Evolutionary conservation across 1,140 invertebrate genomes (phyloP), one percentile per base, ranked within the genome.

Genomic region (Brachionus paranguensis): DNA sequence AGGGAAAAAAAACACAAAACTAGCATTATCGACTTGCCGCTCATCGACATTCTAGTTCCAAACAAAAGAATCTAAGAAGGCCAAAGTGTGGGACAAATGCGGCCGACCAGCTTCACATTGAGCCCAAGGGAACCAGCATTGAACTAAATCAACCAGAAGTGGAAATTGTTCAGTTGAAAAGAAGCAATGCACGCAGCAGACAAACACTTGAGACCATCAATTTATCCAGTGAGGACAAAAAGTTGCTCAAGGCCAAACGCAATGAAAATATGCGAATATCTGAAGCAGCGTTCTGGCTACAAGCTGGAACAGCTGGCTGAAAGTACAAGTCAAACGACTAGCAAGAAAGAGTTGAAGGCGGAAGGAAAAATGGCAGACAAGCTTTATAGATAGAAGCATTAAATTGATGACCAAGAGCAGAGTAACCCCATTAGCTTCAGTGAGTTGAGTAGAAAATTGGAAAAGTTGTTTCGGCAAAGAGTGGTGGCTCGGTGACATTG

Each of bases 21-120:
- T 3, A 68, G 53, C 10, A 81, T 81, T 6, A 81, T 81, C 29
- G 78, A 81, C 17, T 29, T 81, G 14, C 78, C 78, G 11, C 20
- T 81, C 5, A 81, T 81, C 12, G 78, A 81, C n/a, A 81, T 81
- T 17, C 33, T 81, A 33, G 78, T 81, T 64, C 78, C 78, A 20
- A n/a, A n/a, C 78, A 20, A 81, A 81, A 81, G 78, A 68, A 6
- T 27, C 11, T 17, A 81, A 81, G 64, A 76, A 29, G 2, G 0
- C 24, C 24, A 68, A 37, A 45, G 8, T 20, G 12, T 17, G 20
- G 3, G 43, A 50, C 12, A 47, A 47, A 53, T 7, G 1, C 10
- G 0, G 33, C 37, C 41, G 24, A 72, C n/a, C 37, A 72, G n/a
- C 4, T 72, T 7, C 17, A 43, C 20, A 50, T 76, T 7, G 72